These are phyloP conservation scores for Coptodon bakossiorum DNA, from an alignment of 2,113 vertebrate species.

Conservation along the genomic window DNA sequence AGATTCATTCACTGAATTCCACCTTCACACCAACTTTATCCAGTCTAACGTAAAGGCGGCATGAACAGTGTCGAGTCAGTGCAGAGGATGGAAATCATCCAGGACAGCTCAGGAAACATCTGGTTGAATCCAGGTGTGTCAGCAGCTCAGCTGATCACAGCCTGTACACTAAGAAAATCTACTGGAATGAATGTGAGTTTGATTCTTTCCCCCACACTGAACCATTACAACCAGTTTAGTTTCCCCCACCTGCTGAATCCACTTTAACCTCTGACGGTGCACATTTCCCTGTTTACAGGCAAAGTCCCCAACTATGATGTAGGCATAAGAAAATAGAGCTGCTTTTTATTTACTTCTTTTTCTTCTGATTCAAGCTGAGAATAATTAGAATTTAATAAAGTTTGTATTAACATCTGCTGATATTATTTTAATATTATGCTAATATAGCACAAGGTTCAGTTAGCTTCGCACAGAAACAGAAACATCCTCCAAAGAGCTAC, in stretches of 20 bases:
- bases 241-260: neutral
- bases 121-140: neutral
- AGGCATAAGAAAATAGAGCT: neutral
- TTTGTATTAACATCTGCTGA: neutral
- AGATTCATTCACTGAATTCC: too few relatives aligned
- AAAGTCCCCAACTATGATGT: neutral
- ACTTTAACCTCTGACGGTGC: neutral
- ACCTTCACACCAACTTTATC: too few relatives aligned
- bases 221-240: neutral
- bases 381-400: neutral
- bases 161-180: neutral
- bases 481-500: rapidly evolving
- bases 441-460: neutral
- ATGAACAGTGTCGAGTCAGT: too few relatives aligned
- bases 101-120: neutral
- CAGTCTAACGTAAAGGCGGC: too few relatives aligned
- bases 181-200: neutral
- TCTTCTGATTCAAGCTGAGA: neutral
- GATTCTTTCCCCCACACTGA: neutral
- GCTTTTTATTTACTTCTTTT: neutral
- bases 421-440: neutral
- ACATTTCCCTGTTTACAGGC: neutral
- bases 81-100: neutral
- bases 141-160: neutral
- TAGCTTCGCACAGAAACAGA: neutral